These are phyloP conservation scores for Galagoides demidoff DNA, from an alignment of 2,797 vertebrate species.

Conservation along the genomic window DNA sequence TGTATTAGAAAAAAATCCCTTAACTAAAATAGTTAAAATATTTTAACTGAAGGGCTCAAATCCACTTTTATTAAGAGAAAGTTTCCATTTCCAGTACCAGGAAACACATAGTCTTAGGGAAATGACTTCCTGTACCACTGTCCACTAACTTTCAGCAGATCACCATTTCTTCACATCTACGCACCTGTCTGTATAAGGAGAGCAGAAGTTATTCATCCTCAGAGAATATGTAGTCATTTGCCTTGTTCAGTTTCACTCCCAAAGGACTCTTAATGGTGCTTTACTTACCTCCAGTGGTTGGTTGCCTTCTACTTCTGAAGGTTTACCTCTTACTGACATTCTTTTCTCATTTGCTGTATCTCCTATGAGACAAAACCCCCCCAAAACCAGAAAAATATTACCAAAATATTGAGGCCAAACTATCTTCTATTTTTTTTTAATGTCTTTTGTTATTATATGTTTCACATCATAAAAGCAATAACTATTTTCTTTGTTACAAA, in stretches of 20 bases:
- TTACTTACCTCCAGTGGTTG: slow-evolving; percentile 85
- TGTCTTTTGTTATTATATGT: background rate
- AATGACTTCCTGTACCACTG: background rate
- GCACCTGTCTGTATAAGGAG: background rate
- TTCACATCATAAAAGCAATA: background rate
- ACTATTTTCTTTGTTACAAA: slow-evolving; percentile 36
- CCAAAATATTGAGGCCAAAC: background rate
- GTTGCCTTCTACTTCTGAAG: slow-evolving; percentile 66
- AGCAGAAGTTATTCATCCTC: background rate
- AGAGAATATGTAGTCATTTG: background rate
- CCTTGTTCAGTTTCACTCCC: background rate
- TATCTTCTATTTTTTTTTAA: background rate
- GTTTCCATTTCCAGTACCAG: background rate
- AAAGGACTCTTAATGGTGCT: background rate
- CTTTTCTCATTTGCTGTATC: slow-evolving; percentile 83
- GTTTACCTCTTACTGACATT: slow-evolving; percentile 71
- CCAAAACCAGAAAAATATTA: background rate
- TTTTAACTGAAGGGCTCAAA: background rate
- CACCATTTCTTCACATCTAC: background rate
- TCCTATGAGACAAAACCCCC: slow-evolving; percentile 70
- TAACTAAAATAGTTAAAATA: background rate
- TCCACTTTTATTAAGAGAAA: background rate
- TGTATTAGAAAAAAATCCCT: background rate
- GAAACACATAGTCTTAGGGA: background rate
- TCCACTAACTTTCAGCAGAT: background rate